Conservation (phyloP, 2,888 invertebrate species). For the Caenorhabditis sp. region DNA sequence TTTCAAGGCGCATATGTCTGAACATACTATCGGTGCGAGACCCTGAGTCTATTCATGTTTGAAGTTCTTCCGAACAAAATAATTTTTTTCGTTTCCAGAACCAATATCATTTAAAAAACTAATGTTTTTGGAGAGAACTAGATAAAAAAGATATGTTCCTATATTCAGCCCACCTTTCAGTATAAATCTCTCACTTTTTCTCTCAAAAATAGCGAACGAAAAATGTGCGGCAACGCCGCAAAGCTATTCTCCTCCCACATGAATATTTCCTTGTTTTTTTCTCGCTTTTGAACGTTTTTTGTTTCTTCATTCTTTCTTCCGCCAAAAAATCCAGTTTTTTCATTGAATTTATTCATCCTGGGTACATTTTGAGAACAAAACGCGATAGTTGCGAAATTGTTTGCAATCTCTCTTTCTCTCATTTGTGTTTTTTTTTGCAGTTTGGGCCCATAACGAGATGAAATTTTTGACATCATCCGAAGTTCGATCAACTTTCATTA, state of each 20-base stretch:
- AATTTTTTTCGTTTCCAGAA: no score
- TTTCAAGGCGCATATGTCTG: no score
- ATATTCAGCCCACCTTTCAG: no score
- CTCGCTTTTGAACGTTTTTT: not conserved
- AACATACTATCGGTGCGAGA: no score
- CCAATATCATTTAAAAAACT: no score
- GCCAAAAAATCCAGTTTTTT: not conserved
- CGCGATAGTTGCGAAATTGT: not conserved
- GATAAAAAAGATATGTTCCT: no score
- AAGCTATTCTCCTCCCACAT: not conserved
- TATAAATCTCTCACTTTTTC: no score
- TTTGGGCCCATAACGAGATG: constrained; percentile 13
- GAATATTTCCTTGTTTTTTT: not conserved
- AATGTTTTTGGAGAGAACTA: no score
- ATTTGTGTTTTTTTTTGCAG: not conserved
- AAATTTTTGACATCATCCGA: constrained; percentile 45
- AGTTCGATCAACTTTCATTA: constrained; percentile 65
- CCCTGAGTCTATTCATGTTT: no score
- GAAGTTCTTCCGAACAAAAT: no score
- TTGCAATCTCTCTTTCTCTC: not conserved
- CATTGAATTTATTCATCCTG: not conserved
- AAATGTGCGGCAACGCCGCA: no score
- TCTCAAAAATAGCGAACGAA: no score
- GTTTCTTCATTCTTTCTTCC: not conserved
- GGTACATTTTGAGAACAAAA: not conserved